phyloP scores from a whole-genome alignment of 2,113 vertebrate species.

The Sylvilagus bachmani region DNA sequence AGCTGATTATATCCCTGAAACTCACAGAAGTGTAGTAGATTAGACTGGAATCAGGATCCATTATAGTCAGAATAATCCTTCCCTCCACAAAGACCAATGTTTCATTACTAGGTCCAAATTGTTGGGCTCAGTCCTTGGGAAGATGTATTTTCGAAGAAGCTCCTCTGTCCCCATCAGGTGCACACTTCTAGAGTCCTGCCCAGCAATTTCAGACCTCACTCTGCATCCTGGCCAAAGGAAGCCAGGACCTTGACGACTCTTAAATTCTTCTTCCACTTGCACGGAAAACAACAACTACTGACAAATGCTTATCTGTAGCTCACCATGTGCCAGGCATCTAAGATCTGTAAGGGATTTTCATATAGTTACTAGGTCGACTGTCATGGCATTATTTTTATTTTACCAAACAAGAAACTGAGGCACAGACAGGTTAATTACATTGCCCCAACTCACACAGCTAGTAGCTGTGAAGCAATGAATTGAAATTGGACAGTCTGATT shows the following conservation, averaged over 20 bases:
- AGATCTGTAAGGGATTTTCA: neutral
- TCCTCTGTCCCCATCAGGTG: neutral
- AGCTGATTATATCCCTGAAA: neutral
- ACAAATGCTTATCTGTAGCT: neutral
- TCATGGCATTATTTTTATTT: neutral
- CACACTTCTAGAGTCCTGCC: neutral
- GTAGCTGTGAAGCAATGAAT: neutral
- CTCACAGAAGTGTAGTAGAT: neutral
- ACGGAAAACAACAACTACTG: neutral
- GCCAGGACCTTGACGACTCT: neutral
- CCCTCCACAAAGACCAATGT: neutral
- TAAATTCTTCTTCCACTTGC: neutral
- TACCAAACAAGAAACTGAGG: neutral
- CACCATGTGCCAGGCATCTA: neutral
- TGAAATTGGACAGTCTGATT: neutral
- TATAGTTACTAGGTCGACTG: neutral
- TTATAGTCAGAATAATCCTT: conserved; percentile 28
- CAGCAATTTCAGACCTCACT: neutral
- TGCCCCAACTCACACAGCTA: neutral
- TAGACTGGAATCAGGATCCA: neutral
- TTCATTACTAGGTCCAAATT: neutral
- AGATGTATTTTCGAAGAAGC: neutral
- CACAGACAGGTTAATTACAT: neutral
- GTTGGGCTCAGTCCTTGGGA: neutral
- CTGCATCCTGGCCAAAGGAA: conserved; percentile 29